These are phyloP conservation scores for Vireo altiloquus DNA, from an alignment of 2,113 vertebrate genomes.

Conservation along the genomic window DNA sequence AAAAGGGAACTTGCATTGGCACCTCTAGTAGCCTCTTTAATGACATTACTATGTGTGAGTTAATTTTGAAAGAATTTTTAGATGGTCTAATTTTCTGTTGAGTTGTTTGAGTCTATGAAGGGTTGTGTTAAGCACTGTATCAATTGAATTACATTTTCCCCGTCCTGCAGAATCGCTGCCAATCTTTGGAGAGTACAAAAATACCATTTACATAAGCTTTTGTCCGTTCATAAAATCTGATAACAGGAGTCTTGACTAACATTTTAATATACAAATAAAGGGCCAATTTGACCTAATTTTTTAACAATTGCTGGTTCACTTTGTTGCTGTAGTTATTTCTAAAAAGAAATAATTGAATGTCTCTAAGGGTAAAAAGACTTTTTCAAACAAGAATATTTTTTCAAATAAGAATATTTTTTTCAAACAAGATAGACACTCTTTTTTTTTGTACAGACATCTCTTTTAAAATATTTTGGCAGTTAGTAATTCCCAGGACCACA, in stretches of 20 bases:
- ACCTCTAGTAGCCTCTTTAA: background rate
- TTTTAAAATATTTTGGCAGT: conserved; percentile 3
- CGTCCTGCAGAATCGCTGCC: background rate
- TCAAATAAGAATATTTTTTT: background rate
- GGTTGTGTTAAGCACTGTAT: background rate
- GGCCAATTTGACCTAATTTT: background rate
- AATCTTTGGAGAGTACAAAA: background rate
- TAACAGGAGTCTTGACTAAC: background rate
- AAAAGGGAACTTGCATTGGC: background rate
- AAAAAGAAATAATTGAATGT: background rate
- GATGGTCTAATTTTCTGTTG: background rate
- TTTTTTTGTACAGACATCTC: background rate
- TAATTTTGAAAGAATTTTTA: background rate
- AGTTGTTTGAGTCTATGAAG: background rate
- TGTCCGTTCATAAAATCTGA: background rate
- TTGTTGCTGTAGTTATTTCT: background rate
- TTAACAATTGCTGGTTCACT: background rate
- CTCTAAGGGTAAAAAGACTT: background rate
- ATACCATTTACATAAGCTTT: background rate
- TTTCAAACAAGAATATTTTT: background rate
- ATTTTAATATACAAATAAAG: background rate
- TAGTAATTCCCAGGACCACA: background rate
- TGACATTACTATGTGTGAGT: background rate
- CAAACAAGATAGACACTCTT: background rate
- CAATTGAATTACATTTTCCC: background rate